Conservation (phyloP, 2,797 vertebrate genomes). For the Betta splendens region DNA sequence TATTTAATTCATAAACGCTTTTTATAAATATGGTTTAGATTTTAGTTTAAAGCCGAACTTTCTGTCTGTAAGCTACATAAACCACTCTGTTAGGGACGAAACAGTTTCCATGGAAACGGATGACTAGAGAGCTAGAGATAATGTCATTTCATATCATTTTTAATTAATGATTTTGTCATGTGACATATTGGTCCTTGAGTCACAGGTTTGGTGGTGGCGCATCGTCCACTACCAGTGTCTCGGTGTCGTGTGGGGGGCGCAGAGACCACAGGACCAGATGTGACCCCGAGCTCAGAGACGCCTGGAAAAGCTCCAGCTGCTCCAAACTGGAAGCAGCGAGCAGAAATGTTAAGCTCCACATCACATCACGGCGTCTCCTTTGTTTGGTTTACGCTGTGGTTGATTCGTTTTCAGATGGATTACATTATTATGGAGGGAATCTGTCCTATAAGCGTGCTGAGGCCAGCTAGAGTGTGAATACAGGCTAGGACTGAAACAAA, state of each 20-base stretch:
- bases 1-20: too few species aligned
- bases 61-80: slow-evolving; percentile 7
- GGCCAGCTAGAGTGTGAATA: slow-evolving; percentile 19
- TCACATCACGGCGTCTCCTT: slow-evolving; percentile 26
- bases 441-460: slow-evolving; percentile 16
- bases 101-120: slow-evolving; percentile 27
- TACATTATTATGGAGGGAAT: slow-evolving; percentile 14
- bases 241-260: background rate
- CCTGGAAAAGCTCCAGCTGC: slow-evolving; percentile 14
- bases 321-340: slow-evolving; percentile 25
- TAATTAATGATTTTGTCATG: too few species aligned
- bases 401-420: slow-evolving; percentile 28
- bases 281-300: slow-evolving; percentile 7
- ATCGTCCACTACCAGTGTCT: slow-evolving; percentile 6
- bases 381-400: slow-evolving; percentile 37
- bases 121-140: slow-evolving; percentile 22
- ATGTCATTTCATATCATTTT: too few species aligned
- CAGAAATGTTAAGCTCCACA: slow-evolving; percentile 10
- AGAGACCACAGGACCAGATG: background rate
- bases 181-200: too few species aligned
- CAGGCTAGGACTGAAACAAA: slow-evolving; percentile 1
- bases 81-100: too few species aligned
- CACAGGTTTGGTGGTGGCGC: too few species aligned
- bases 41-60: background rate
- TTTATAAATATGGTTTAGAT: background rate